A percentile compares a stretch with the other conserved stretches of the same genome.
Conservation (phyloP, 2,113 vertebrate species). For the Numenius arquata region DNA sequence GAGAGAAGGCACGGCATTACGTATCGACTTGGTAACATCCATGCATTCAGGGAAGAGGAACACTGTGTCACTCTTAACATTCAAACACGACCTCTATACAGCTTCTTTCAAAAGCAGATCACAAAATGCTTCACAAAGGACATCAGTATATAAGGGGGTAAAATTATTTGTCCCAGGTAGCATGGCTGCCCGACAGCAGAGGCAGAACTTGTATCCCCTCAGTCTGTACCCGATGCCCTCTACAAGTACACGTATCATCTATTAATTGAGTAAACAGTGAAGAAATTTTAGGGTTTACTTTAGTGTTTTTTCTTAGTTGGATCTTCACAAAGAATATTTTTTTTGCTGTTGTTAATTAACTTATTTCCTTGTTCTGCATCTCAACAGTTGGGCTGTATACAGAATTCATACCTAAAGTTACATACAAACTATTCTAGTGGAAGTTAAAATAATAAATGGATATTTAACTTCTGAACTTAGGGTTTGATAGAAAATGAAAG, state of each 20-base stretch:
- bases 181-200: neutral
- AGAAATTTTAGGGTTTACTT: neutral
- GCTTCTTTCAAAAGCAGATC: neutral
- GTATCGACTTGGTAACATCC: accelerated
- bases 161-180: neutral
- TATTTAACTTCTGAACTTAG: neutral
- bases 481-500: neutral
- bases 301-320: neutral
- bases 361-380: neutral
- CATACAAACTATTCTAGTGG: neutral
- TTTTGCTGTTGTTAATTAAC: neutral
- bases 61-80: no score
- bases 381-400: neutral
- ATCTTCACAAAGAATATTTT: neutral
- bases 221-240: accelerated
- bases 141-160: neutral
- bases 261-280: neutral
- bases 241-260: accelerated
- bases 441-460: neutral
- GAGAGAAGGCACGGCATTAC: no score
- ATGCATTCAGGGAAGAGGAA: accelerated
- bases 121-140: neutral
- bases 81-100: accelerated
- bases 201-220: neutral
- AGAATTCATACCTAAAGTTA: neutral